These are phyloP conservation scores for Actinostola sp. DNA, from an alignment of 92 coral and sea anemone species.

Conservation along the genomic window DNA sequence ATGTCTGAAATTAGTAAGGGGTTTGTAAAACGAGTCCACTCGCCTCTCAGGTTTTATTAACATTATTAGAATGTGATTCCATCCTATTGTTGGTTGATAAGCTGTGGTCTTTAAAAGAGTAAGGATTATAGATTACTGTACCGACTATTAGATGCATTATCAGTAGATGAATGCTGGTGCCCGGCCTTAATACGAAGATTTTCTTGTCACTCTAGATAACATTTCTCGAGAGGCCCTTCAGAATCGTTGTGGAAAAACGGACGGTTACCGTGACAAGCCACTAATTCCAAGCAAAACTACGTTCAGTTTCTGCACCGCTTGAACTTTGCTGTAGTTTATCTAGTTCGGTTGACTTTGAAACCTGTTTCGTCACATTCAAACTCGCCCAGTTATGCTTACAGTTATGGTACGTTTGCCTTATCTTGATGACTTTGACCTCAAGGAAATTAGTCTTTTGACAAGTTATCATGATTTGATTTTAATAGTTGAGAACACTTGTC, in stretches of 20 bases:
- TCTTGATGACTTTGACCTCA: constrained; percentile 40
- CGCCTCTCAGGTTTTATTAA: too few species aligned
- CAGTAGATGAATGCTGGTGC: not conserved
- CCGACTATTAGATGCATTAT: not conserved
- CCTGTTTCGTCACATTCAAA: too few species aligned
- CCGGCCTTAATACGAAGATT: not conserved
- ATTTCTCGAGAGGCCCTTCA: not conserved
- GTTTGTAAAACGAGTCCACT: too few species aligned
- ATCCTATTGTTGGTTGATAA: not conserved
- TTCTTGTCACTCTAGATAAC: not conserved
- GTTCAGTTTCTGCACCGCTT: too few species aligned
- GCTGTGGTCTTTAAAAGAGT: not conserved
- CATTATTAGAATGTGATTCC: too few species aligned
- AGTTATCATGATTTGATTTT: constrained; percentile 29
- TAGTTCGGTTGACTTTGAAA: not conserved
- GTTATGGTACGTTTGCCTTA: not conserved
- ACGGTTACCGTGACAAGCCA: not conserved
- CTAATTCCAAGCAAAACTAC: too few species aligned
- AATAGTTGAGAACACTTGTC: constrained; percentile 4
- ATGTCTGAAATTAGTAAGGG: too few species aligned
- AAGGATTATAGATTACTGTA: not conserved
- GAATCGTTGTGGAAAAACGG: not conserved
- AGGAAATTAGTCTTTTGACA: constrained; percentile 20
- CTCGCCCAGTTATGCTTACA: too few species aligned
- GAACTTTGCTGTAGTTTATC: too few species aligned